Evolutionary conservation across 2,888 invertebrate genomes (phyloP), one percentile per base, ranked within the genome.

Genomic region (Trileptium ribeirensis): DNA sequence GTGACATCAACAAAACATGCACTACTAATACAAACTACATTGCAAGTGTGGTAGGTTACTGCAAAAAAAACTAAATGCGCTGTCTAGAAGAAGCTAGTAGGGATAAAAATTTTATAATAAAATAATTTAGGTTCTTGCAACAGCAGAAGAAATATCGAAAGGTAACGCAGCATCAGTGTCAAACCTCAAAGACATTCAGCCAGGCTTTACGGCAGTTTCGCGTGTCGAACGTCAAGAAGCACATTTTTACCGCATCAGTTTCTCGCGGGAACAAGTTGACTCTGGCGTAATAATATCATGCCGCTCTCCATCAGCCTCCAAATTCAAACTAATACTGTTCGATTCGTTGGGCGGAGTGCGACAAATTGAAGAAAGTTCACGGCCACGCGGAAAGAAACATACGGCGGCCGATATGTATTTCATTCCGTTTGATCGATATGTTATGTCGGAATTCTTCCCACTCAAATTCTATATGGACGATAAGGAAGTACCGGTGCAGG

Each of bases 351-450:
- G 88, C 39, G 87, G 86, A n/a, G 88, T 88, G 15, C 82, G 80
- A 37, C 38, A 75, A 70, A 82, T 67, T 85, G 81, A 87, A 85
- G 82, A 84, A 83, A 70, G 83, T 40, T 33, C 29, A n/a, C 67
- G 77, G n/a, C 29, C 36, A 8, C 36, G 81, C 33, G 2, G 36
- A 24, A 87, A 87, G 79, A 80, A 83, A 19, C 83, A 82, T 33
- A 88, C 87, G 0, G 83, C 85, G 51, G 88, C 88, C 31, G 88
- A 88, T 67, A 84, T 88, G 85, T 88, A 85, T 82, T 88, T 88
- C 81, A 86, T 88, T 31, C 88, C 88, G 24, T 87, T 86, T 79
- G 85, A 86, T 29, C 85, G 87, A 3, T 84, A 85, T 3, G 86
- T 87, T 70, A 82, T 88, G 67, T 85, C 85, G 34, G 88, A 88